These are phyloP conservation scores for Barnardius zonarius DNA, from an alignment of 2,113 vertebrate genomes.

Conservation along the genomic window DNA sequence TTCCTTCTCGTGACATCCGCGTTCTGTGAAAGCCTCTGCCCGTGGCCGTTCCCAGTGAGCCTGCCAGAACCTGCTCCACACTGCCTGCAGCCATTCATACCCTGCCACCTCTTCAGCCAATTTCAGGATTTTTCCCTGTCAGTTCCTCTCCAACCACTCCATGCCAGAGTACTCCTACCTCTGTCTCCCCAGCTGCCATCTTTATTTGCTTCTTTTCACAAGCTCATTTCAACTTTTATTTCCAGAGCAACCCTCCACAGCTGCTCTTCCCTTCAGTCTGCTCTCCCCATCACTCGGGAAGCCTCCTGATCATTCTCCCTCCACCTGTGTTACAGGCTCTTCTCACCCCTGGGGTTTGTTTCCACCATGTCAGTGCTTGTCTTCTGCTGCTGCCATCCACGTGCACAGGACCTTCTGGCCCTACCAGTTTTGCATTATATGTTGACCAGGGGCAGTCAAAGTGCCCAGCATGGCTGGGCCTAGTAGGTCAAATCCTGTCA, in stretches of 20 bases:
- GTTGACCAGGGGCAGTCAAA: neutral
- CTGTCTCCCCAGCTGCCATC: neutral
- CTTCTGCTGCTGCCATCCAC: neutral
- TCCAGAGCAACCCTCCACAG: neutral
- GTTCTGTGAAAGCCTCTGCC: neutral
- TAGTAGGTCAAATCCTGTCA: neutral
- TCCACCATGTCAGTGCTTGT: neutral
- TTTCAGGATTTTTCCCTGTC: neutral
- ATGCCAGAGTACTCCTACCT: neutral
- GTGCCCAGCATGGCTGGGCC: neutral
- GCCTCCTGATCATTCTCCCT: neutral
- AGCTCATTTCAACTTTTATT: neutral
- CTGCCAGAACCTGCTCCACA: neutral
- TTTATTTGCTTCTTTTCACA: neutral
- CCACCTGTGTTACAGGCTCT: neutral
- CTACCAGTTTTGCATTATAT: rapidly evolving
- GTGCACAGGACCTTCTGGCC: neutral
- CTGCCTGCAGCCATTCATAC: neutral
- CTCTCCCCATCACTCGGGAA: neutral
- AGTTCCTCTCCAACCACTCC: neutral
- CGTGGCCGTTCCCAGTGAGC: rapidly evolving
- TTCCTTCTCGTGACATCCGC: neutral
- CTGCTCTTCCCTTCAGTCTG: neutral
- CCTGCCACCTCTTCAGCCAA: rapidly evolving
- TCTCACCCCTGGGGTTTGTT: neutral